phyloP scores from a whole-genome alignment of 2,888 invertebrate genomes.

The Eilema griseolum region DNA sequence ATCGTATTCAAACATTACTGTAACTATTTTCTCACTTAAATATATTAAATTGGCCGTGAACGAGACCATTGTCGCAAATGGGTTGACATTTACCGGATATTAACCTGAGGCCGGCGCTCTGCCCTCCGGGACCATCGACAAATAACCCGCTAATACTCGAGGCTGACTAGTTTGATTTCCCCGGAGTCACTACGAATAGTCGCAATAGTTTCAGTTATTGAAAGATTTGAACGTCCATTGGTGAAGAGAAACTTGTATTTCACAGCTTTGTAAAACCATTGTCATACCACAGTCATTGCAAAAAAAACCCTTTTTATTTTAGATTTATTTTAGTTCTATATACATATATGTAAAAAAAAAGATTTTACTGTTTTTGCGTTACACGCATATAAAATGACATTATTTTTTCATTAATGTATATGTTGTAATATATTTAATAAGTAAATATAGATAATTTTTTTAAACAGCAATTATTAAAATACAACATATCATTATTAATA shows the following conservation, averaged over 20 bases:
- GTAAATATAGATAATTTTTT: too few species aligned
- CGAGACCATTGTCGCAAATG: background rate
- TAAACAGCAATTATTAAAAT: too few species aligned
- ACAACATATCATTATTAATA: too few species aligned
- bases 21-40: background rate
- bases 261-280: too few species aligned
- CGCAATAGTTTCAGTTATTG: background rate
- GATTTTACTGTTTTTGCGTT: too few species aligned
- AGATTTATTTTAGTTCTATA: too few species aligned
- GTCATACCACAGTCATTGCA: too few species aligned
- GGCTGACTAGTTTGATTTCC: constrained; percentile 11
- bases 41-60: background rate
- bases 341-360: too few species aligned
- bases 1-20: background rate
- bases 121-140: background rate
- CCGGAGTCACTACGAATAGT: background rate
- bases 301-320: too few species aligned
- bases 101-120: background rate
- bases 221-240: background rate
- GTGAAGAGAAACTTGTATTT: background rate
- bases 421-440: too few species aligned
- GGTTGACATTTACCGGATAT: constrained; percentile 10
- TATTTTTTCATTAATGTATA: too few species aligned
- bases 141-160: constrained; percentile 5
- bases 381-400: too few species aligned